Evolutionary conservation across 2,888 invertebrate species (phyloP).

Genomic region (Heliconius aoede): DNA sequence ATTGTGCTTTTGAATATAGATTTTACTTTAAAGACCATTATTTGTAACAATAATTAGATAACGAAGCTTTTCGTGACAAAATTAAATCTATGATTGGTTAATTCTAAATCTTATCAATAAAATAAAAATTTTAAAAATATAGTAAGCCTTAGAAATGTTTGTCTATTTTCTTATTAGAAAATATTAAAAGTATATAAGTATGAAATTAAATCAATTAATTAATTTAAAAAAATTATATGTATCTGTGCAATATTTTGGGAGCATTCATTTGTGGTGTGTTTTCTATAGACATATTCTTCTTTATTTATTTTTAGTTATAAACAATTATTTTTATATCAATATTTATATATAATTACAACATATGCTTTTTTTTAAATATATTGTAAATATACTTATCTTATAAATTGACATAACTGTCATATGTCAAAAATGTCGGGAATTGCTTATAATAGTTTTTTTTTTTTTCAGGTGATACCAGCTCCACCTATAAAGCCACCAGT

Average conservation of each 20-base stretch:
- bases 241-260: neutral
- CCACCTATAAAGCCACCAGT: constrained; percentile 70
- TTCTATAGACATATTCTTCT: neutral
- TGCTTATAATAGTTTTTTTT: constrained; percentile 6
- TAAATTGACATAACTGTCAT: neutral
- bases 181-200: constrained; percentile 10
- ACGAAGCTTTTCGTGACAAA: too few species aligned
- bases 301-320: neutral
- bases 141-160: too few species aligned
- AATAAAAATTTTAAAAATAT: too few species aligned
- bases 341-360: neutral
- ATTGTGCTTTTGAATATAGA: too few species aligned
- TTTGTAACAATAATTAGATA: too few species aligned
- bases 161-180: neutral
- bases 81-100: too few species aligned
- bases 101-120: too few species aligned
- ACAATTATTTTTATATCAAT: neutral
- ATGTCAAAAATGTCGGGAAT: neutral
- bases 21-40: too few species aligned
- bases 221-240: too few species aligned
- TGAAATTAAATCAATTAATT: neutral
- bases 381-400: neutral
- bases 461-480: constrained; percentile 76
- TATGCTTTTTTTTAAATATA: neutral
- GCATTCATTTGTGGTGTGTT: constrained; percentile 4